Conservation (phyloP, 2,888 invertebrate genomes). For the Pterostichus madidus region DNA sequence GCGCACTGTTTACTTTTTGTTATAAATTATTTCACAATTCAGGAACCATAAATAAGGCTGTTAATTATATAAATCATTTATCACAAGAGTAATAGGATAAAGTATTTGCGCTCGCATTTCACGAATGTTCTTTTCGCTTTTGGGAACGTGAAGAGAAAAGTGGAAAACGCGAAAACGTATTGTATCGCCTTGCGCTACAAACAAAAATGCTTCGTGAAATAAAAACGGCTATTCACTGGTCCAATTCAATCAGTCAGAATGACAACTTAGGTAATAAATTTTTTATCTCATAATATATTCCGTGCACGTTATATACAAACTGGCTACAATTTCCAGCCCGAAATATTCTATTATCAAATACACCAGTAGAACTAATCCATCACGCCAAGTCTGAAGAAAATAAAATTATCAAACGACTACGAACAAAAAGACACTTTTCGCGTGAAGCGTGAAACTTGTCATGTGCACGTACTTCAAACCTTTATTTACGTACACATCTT, state of each 20-base stretch:
- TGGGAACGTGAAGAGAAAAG: background rate
- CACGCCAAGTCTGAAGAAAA: background rate
- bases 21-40: too few relatives aligned
- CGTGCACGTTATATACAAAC: slow-evolving; percentile 41
- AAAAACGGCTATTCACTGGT: slow-evolving; percentile 38
- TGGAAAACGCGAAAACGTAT: slow-evolving; percentile 4
- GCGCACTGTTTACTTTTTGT: background rate
- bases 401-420: slow-evolving; percentile 2
- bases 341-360: slow-evolving; percentile 32
- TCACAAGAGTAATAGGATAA: background rate
- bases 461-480: background rate
- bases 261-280: slow-evolving; percentile 47
- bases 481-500: slow-evolving; percentile 25
- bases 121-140: background rate
- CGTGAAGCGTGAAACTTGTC: background rate
- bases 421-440: background rate
- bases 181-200: background rate
- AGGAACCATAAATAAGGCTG: too few relatives aligned
- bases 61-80: too few relatives aligned
- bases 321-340: slow-evolving; percentile 1
- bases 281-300: slow-evolving; percentile 52
- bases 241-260: slow-evolving; percentile 48
- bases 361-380: slow-evolving; percentile 20
- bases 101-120: background rate
- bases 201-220: slow-evolving; percentile 26